phyloP scores from a whole-genome alignment of 2,888 invertebrate genomes.

The Pogonocherus hispidulus region DNA sequence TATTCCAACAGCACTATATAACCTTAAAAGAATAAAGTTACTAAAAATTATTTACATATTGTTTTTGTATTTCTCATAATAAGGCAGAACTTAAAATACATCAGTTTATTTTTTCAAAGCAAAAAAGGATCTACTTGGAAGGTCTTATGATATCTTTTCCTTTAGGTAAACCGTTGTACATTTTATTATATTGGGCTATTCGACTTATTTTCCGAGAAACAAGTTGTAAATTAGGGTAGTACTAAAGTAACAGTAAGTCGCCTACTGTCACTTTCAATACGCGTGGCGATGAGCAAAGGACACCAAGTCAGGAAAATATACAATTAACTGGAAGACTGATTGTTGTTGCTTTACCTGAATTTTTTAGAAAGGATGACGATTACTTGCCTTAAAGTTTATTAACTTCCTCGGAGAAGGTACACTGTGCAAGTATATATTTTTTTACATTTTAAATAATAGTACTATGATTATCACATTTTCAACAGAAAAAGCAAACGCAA shows the following conservation, averaged over 20 bases:
- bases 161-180: neutral
- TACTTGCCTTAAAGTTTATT: neutral
- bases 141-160: neutral
- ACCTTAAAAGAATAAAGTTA: too few relatives aligned
- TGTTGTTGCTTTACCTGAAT: neutral
- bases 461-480: too few relatives aligned
- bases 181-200: neutral
- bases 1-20: too few relatives aligned
- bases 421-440: too few relatives aligned
- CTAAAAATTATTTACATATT: too few relatives aligned
- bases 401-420: too few relatives aligned
- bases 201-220: neutral
- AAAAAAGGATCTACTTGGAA: neutral
- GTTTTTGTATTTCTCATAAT: too few relatives aligned
- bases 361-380: neutral
- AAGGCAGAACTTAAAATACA: too few relatives aligned
- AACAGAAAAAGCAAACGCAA: too few relatives aligned
- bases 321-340: neutral
- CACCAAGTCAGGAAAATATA: neutral
- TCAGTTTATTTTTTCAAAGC: too few relatives aligned
- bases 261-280: constrained; percentile 15
- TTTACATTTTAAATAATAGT: too few relatives aligned
- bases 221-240: constrained; percentile 3
- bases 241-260: neutral
- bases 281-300: constrained; percentile 5